A percentile compares a stretch with the other conserved stretches of the same genome.
These are phyloP conservation scores for Pissodes strobi DNA, from an alignment of 1,140 invertebrate genomes.

Conservation along the genomic window DNA sequence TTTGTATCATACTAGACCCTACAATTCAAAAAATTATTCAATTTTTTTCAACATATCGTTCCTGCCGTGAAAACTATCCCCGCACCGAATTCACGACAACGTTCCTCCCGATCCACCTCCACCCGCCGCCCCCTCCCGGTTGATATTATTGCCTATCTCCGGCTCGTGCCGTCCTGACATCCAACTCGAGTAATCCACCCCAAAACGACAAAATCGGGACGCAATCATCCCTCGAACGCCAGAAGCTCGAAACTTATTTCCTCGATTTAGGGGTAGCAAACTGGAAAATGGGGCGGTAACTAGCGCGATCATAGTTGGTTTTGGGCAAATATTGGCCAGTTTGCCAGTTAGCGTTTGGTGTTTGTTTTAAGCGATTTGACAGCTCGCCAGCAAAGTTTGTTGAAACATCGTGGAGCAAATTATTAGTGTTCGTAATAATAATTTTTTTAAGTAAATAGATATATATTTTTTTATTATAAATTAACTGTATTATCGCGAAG, in stretches of 20 bases:
- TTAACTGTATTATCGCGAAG: too few relatives aligned
- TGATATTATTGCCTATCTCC: neutral
- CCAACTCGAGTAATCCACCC: slow-evolving; percentile 20
- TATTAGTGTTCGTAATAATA: too few relatives aligned
- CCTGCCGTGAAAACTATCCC: too few relatives aligned
- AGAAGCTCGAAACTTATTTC: slow-evolving; percentile 47
- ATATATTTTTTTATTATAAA: too few relatives aligned
- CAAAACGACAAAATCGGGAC: slow-evolving; percentile 30
- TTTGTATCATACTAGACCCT: too few relatives aligned
- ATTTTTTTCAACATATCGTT: too few relatives aligned
- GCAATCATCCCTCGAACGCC: slow-evolving; percentile 24
- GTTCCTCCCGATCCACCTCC: neutral
- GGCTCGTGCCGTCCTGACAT: slow-evolving; percentile 10
- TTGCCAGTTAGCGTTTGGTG: slow-evolving; percentile 43
- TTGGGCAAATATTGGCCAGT: slow-evolving; percentile 33
- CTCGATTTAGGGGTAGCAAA: slow-evolving; percentile 49
- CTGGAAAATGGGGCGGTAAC: slow-evolving; percentile 39
- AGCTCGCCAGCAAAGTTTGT: too few relatives aligned
- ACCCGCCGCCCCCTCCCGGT: neutral
- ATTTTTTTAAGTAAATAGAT: too few relatives aligned
- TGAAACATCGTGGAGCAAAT: too few relatives aligned
- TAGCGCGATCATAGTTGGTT: slow-evolving; percentile 34
- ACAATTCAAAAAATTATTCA: too few relatives aligned
- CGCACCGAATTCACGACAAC: neutral
- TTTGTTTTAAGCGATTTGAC: slow-evolving; percentile 35